Evolutionary conservation across 2,797 vertebrate species (phyloP).

Genomic region (Tarsius wallacei): DNA sequence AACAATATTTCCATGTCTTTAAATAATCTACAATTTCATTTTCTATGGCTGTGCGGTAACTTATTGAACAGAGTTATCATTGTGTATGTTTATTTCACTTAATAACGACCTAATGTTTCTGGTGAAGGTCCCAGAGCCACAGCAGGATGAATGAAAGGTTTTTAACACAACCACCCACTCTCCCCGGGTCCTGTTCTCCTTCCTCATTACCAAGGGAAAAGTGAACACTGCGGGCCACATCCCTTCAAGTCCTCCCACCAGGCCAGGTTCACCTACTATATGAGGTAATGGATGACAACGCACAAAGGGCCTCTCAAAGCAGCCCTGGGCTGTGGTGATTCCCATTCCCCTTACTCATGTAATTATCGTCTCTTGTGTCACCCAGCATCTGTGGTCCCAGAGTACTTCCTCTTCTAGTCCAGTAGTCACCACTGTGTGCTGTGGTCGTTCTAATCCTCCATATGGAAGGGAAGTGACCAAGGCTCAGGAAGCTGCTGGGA

Average conservation of each 20-base stretch:
- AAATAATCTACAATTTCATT: not conserved
- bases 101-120: not conserved
- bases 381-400: not conserved
- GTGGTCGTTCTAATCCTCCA: not conserved
- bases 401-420: not conserved
- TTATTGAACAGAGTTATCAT: not conserved
- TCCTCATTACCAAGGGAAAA: not conserved
- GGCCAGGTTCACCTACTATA: not conserved
- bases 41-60: not conserved
- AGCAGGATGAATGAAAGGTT: not conserved
- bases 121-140: not conserved
- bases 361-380: not conserved
- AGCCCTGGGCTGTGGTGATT: not conserved
- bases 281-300: not conserved
- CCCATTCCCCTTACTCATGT: too few relatives aligned
- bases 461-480: not conserved
- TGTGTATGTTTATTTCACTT: not conserved
- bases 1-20: not conserved
- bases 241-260: not conserved
- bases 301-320: not conserved
- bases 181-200: not conserved
- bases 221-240: not conserved
- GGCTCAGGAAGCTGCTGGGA: not conserved
- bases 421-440: accelerated
- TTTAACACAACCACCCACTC: not conserved